A percentile compares a stretch with the other conserved stretches of the same genome.
Conservation (phyloP, 2,888 invertebrate genomes). For the Xestia xanthographa region DNA sequence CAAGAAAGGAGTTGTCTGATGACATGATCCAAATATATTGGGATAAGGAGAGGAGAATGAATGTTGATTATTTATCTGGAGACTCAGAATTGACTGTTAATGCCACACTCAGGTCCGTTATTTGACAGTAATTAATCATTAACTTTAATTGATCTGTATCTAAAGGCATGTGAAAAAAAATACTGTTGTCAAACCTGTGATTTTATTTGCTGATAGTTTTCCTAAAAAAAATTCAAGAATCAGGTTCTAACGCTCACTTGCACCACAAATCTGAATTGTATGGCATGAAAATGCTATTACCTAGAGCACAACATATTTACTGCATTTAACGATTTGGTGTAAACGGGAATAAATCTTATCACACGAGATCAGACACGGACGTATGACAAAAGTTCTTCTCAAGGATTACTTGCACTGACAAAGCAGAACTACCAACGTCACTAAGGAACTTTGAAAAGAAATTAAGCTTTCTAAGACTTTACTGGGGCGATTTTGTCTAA, state of each 20-base stretch:
- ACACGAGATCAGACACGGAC: background rate
- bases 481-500: background rate
- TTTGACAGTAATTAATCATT: background rate
- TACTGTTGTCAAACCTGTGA: background rate
- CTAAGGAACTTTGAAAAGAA: constrained; percentile 25
- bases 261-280: background rate
- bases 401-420: constrained; percentile 5
- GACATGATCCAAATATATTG: too few species aligned
- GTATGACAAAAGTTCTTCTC: background rate
- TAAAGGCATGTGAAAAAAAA: too few species aligned
- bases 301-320: background rate
- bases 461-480: constrained; percentile 15
- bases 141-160: background rate
- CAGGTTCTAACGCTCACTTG: background rate
- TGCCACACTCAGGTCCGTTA: background rate
- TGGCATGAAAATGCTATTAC: background rate
- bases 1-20: too few species aligned
- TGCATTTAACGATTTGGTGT: background rate
- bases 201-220: background rate
- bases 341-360: background rate
- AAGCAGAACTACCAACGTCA: constrained; percentile 4
- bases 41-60: too few species aligned
- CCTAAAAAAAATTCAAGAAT: background rate
- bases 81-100: background rate
- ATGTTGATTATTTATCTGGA: background rate